phyloP scores from a whole-genome alignment of 2,888 invertebrate species.

The Stenodema calcarata region DNA sequence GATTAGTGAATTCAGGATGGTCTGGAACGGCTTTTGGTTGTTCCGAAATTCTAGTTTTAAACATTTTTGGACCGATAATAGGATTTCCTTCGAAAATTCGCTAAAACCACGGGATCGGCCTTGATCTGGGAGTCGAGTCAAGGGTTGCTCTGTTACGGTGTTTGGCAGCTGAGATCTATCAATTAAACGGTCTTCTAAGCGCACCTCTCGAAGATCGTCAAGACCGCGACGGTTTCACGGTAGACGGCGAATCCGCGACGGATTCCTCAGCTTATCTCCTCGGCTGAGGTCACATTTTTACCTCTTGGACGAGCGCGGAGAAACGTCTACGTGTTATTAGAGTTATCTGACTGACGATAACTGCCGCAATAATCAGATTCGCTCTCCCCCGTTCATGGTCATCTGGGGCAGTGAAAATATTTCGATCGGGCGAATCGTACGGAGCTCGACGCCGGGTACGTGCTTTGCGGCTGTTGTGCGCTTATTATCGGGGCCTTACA shows the following conservation, averaged over 20 bases:
- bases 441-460: neutral
- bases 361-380: neutral
- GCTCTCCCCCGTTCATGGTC: slow-evolving; percentile 1
- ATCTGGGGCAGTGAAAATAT: neutral
- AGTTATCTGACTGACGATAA: neutral
- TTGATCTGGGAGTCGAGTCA: too few relatives aligned
- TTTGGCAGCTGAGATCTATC: too few relatives aligned
- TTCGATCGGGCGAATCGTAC: neutral
- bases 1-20: too few relatives aligned
- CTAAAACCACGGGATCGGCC: too few relatives aligned
- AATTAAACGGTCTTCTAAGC: too few relatives aligned
- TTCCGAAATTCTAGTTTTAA: too few relatives aligned
- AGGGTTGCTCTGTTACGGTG: too few relatives aligned
- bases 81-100: too few relatives aligned
- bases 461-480: neutral
- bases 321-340: slow-evolving; percentile 9
- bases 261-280: neutral
- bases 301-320: neutral
- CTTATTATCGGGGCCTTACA: neutral
- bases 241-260: neutral
- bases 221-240: neutral
- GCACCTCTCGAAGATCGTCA: too few relatives aligned
- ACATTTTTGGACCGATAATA: too few relatives aligned
- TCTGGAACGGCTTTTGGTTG: too few relatives aligned
- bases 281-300: neutral